Evolutionary conservation across 2,888 invertebrate species (phyloP), one percentile per base, ranked within the genome.

Genomic region (Hecatera dysodea): DNA sequence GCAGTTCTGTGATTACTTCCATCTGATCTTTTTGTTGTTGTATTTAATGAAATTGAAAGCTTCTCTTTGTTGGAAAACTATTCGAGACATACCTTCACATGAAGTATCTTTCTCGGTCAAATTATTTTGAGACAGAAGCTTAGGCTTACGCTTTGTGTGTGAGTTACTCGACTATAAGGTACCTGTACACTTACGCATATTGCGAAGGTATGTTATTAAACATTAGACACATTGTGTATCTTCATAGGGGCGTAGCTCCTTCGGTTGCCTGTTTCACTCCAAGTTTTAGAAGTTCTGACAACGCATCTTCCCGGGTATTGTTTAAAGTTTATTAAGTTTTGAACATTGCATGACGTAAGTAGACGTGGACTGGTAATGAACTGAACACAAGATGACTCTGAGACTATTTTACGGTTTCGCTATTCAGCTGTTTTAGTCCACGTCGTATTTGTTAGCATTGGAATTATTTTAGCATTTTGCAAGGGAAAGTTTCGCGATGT

Each of bases 281-380:
- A 88, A 92, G 91, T 92, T 93, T 87, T 88, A 85, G 86, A 93
- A 94, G 88, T 94, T 94, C 93, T 93, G 95, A 94, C 94, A 94
- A 93, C 93, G 92, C 92, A 93, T 94, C 93, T 93, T 92, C 92
- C 86, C 87, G 89, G 88, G 91, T 93, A 93, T 94, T 95, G 94
- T 95, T 94, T 93, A 92, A 94, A 95, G 93, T 95, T 95, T 93
- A 93, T 93, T 93, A 93, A 94, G 94, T 95, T 94, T 90, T 78
- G 90, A 94, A 94, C 93, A 93, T 92, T 83, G 92, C 90, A 90
- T 90, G 92, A 92, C 91, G 90, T 93, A 91, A 93, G 94, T 91
- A 91, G 92, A 90, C 92, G 89, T 90, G 83, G 85, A 88, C 90
- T 91, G 87, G 88, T 92, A 93, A 93, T 91, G 90, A 93, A 93